phyloP scores from a whole-genome alignment of 2,888 invertebrate species.

The Bellardia bayeri region DNA sequence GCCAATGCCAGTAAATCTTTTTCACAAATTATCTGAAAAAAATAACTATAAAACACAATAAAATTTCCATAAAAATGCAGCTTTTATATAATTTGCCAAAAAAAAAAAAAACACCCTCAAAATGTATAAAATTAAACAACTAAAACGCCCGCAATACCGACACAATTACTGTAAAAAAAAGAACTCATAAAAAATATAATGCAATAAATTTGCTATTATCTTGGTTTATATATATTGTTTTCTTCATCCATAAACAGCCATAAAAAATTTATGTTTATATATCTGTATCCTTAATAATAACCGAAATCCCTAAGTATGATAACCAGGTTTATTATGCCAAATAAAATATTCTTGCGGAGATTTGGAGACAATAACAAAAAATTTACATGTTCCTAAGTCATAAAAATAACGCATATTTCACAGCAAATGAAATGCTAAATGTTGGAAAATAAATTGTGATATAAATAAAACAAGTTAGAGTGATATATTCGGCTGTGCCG shows the following conservation, averaged over 20 bases:
- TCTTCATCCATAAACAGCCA: constrained; percentile 20
- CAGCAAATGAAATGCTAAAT: constrained; percentile 39
- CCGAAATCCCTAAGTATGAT: neutral
- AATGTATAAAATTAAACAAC: neutral
- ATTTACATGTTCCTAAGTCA: constrained; percentile 59
- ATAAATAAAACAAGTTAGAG: neutral
- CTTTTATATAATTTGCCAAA: constrained; percentile 41
- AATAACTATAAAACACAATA: constrained; percentile 32
- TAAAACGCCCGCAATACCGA: constrained; percentile 3
- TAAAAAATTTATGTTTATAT: constrained; percentile 25
- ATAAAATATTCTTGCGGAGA: constrained; percentile 28
- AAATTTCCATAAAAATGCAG: constrained; percentile 47
- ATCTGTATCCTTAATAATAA: neutral
- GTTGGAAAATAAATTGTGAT: constrained; percentile 57
- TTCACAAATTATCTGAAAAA: constrained; percentile 30
- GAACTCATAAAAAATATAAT: constrained; percentile 67
- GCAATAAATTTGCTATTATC: constrained; percentile 75
- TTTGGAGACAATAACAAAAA: constrained; percentile 53
- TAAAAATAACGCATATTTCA: constrained; percentile 61
- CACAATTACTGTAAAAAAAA: constrained; percentile 27
- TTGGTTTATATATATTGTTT: constrained; percentile 26
- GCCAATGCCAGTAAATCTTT: neutral
- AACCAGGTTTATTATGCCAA: constrained; percentile 52
- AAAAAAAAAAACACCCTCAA: neutral
- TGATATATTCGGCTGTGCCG: no score